phyloP scores from a whole-genome alignment of 2,113 vertebrate genomes.

The Sardina pilchardus region DNA sequence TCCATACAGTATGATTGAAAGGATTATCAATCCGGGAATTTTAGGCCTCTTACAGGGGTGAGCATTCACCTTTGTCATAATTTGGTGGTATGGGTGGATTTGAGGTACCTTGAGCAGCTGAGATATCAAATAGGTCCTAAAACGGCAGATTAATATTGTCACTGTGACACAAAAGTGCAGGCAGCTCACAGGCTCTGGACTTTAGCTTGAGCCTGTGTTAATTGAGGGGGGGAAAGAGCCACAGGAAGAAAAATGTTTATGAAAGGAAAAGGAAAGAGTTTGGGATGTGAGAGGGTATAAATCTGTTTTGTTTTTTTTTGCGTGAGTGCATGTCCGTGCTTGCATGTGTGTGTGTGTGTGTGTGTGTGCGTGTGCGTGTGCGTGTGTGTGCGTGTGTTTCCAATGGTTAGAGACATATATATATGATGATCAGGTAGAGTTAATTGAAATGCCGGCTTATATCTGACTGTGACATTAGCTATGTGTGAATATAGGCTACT shows the following conservation, averaged over 20 bases:
- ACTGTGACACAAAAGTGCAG: background rate
- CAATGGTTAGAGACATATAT: too few relatives aligned
- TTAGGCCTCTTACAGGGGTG: too few relatives aligned
- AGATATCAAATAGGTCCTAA: too few relatives aligned
- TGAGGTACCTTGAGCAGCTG: too few relatives aligned
- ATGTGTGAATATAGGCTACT: too few relatives aligned
- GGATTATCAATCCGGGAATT: too few relatives aligned
- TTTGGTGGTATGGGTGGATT: too few relatives aligned
- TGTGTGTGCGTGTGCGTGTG: background rate
- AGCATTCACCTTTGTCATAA: too few relatives aligned
- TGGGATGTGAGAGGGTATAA: background rate
- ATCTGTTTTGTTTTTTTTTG: background rate
- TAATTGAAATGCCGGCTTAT: too few relatives aligned
- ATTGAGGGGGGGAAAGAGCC: background rate
- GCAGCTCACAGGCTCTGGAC: background rate
- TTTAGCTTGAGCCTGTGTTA: background rate
- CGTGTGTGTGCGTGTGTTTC: background rate
- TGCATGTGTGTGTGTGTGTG: background rate
- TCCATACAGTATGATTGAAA: too few relatives aligned
- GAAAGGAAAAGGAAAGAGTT: conserved; percentile 13
- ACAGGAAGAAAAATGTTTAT: conserved; percentile 22
- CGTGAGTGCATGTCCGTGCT: background rate
- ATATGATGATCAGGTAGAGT: too few relatives aligned
- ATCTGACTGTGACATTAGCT: too few relatives aligned
- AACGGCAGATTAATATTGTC: background rate